Evolutionary conservation across 2,113 vertebrate genomes (phyloP), one percentile per base, ranked within the genome.

Genomic region (Typhlomys cinereus): DNA sequence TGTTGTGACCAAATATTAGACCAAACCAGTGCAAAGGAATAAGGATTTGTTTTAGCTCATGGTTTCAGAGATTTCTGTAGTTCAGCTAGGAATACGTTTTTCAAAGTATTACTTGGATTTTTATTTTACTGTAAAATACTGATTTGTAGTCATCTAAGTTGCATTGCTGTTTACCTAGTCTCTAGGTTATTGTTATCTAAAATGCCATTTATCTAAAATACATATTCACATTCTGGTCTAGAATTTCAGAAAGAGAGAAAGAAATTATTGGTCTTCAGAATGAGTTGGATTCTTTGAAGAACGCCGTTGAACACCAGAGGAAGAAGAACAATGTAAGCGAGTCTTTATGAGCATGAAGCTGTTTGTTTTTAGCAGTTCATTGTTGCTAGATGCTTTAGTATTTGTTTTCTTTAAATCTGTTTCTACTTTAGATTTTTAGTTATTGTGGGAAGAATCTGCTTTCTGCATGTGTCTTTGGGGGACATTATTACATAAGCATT

Each of bases 291-390:
- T 98, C 98, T 93, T 98, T 99, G 98, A 98, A 97, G 96, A 98
- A 98, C 78, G 98, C 98, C 10, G 95, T 99, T 97, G 99, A 99
- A 96, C 98, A 99, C 95, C 99, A 99, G 86, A 99, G 98, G 97
- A 99, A 98, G 98, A 99, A 99, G 98, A 99, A 99, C 96, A 99
- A 99, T 21, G 99, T 99, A 99, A 98, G 99, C 98, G 96, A 95
- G 85, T 94, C 36, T 88, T 81, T 50, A 79, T 52, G 54, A 70
- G 25, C 90, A 52, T 80, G 64, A 96, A 88, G 14, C 20, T 78
- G 95, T 18, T 92, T 57, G 29, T 69, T 91, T 78, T 67, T 84
- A 70, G 71, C 84, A 61, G 5, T 52, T 84, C 9, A 52, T 18
- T 7, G 70, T 46, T 80, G 64, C 89, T 90, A 61, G 84, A 41